Evolutionary conservation across 2,113 vertebrate species (phyloP).

Genomic region (Dendropsophus ebraccatus): DNA sequence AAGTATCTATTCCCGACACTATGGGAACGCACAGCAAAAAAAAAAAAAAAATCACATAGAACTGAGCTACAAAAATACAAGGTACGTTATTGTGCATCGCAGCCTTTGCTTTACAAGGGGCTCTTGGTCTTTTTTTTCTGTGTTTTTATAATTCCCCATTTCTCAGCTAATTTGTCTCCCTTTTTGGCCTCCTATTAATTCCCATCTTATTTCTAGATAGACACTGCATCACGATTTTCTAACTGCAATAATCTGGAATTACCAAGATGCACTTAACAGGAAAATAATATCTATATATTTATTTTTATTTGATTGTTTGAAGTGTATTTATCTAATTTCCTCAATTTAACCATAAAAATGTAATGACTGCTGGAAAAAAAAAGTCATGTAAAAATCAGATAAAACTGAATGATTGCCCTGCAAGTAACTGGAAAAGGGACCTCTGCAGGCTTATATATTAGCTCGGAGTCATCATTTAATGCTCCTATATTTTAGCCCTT

Average conservation of each 20-base stretch:
- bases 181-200: not conserved
- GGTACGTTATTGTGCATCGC: not conserved
- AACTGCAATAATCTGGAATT: not conserved
- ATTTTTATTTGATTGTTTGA: conserved; percentile 32
- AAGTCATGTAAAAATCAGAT: conserved; percentile 46
- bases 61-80: not conserved
- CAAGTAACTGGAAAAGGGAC: conserved; percentile 11
- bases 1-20: conserved; percentile 39
- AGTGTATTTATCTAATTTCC: conserved; percentile 28
- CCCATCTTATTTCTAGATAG: not conserved
- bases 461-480: conserved; percentile 26
- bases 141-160: not conserved
- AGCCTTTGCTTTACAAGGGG: not conserved
- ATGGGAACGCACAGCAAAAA: not conserved
- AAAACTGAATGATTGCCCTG: conserved; percentile 41
- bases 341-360: conserved; percentile 45
- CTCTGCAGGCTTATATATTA: conserved; percentile 29
- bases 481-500: conserved; percentile 38
- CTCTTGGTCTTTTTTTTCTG: not conserved
- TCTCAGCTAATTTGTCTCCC: not conserved
- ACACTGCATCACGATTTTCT: not conserved
- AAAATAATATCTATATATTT: conserved; percentile 37
- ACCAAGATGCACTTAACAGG: conserved; percentile 11
- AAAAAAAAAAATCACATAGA: conserved; percentile 5
- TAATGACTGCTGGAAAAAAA: conserved; percentile 40